Base-by-base conservation (phyloP, 2,888 invertebrate genomes). In the Pristionchus mayeri region DNA sequence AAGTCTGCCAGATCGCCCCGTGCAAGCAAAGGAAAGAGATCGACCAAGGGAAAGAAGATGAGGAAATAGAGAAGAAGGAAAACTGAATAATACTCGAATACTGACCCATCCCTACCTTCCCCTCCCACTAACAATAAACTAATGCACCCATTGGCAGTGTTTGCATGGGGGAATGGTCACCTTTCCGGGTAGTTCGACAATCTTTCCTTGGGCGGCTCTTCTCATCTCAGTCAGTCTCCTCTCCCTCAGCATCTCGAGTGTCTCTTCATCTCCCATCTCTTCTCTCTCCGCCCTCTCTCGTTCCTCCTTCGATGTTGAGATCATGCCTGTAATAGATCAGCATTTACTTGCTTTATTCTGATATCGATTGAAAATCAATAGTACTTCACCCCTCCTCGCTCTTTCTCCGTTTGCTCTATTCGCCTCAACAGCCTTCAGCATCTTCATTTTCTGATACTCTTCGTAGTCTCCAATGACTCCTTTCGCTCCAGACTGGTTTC, bases 141-240 rank as follows among this genome's bases (percentile, higher is more conserved):
- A 21, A 54, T n/a, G n/a, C 18, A 54, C 4, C n/a, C 24, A 54
- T 24, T 54, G 24, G 24, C 24, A 54, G n/a, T n/a, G n/a, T n/a
- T n/a, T n/a, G n/a, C n/a, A n/a, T n/a, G n/a, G n/a, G n/a, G n/a
- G n/a, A 27, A 60, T 60, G 27, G 30, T 52, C 16, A 90, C 89
- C 86, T 90, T 90, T 57, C 87, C 82, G 7, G 87, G 84, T 80
- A 92, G 87, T 78, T 92, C 90, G 37, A 89, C 85, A n/a, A 92
- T 86, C 81, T 87, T 81, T 85, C 85, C 90, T 84, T 85, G 85
- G 27, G 85, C 86, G 27, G 87, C 86, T 57, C 87, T 88, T 21
- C 85, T 84, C 87, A 91, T 86, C 48, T 90, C 91, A 44, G 81
- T 60, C 40, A 92, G 57, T 57, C 92, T 84, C 48, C 85, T 87